Percentiles rank a stretch among this genome's conserved stretches.
These are phyloP conservation scores for Chondrosia reniformis DNA, from an alignment of 37 sponge, comb jelly and placozoan species.

Conservation along the genomic window DNA sequence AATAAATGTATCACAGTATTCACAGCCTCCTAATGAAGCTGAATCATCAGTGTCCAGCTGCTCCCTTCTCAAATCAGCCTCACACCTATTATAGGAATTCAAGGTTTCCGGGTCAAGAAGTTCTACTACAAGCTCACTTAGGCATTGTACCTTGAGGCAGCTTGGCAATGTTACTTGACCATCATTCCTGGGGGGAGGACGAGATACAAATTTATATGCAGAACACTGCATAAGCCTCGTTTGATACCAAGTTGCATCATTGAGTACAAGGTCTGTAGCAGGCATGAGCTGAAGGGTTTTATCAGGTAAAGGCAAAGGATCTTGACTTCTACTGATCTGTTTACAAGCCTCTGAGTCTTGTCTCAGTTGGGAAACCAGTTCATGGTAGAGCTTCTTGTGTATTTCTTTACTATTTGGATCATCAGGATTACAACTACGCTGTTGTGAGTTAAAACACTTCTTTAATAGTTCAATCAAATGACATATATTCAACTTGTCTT, in stretches of 20 bases:
- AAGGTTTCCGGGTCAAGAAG: conserved; percentile 9
- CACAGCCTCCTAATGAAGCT: neutral
- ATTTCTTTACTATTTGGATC: too few relatives aligned
- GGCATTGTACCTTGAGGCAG: conserved; percentile 24
- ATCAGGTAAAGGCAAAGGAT: too few relatives aligned
- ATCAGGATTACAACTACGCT: too few relatives aligned
- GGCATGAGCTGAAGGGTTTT: neutral
- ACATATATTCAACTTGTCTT: too few relatives aligned
- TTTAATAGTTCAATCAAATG: too few relatives aligned
- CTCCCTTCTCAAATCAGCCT: conserved; percentile 10
- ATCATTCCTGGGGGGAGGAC: conserved; percentile 7
- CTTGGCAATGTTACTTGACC: conserved; percentile 25
- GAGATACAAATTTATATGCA: neutral
- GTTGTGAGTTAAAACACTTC: too few relatives aligned
- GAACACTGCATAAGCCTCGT: neutral
- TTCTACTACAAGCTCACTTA: conserved; percentile 32
- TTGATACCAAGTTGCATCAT: neutral
- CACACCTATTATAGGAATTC: neutral
- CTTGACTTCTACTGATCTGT: too few relatives aligned
- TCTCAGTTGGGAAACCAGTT: too few relatives aligned
- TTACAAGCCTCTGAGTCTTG: too few relatives aligned
- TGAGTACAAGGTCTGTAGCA: neutral
- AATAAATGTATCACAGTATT: neutral
- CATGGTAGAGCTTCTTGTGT: too few relatives aligned
- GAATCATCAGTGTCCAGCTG: neutral